Evolutionary conservation across 92 coral and sea anemone genomes (phyloP).

Genomic region (Anthopleura xanthogrammica): DNA sequence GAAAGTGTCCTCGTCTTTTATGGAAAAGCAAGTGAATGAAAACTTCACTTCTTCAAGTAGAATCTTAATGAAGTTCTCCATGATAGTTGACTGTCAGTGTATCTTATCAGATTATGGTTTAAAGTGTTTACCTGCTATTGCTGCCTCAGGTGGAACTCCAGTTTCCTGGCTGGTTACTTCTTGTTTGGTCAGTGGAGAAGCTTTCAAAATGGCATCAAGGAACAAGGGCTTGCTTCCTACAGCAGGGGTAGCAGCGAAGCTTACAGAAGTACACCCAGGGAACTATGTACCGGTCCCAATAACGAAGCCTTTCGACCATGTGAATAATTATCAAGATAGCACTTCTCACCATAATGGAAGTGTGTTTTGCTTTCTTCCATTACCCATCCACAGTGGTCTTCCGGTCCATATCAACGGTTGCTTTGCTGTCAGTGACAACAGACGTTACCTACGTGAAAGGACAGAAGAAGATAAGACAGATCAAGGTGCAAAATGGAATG

Average conservation of each 20-base stretch:
- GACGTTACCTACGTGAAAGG: conserved; percentile 20
- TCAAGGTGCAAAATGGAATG: conserved; percentile 62
- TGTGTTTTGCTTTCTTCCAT: conserved; percentile 78
- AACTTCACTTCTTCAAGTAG: not conserved
- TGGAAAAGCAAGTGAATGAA: not conserved
- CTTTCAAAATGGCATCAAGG: conserved; percentile 26
- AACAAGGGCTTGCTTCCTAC: too few relatives aligned
- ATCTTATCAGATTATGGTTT: conserved; percentile 32
- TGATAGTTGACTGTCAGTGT: conserved; percentile 22
- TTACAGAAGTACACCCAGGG: too few relatives aligned
- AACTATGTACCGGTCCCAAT: conserved; percentile 19
- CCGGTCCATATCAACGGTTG: conserved; percentile 31
- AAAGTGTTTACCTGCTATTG: not conserved
- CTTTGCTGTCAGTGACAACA: conserved; percentile 64
- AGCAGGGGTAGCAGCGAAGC: too few relatives aligned
- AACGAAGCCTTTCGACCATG: not conserved
- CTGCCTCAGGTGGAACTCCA: too few relatives aligned
- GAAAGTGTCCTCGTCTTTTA: not conserved
- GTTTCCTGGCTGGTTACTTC: too few relatives aligned
- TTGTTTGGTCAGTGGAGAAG: not conserved
- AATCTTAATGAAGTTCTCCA: conserved; percentile 27
- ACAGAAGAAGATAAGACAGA: conserved; percentile 69
- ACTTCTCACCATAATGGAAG: conserved; percentile 23
- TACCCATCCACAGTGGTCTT: conserved; percentile 76
- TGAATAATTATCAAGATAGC: too few relatives aligned